A percentile compares a stretch with the other conserved stretches of the same genome.
phyloP scores from a whole-genome alignment of 2,797 vertebrate genomes.

The Tachyglossus aculeatus region DNA sequence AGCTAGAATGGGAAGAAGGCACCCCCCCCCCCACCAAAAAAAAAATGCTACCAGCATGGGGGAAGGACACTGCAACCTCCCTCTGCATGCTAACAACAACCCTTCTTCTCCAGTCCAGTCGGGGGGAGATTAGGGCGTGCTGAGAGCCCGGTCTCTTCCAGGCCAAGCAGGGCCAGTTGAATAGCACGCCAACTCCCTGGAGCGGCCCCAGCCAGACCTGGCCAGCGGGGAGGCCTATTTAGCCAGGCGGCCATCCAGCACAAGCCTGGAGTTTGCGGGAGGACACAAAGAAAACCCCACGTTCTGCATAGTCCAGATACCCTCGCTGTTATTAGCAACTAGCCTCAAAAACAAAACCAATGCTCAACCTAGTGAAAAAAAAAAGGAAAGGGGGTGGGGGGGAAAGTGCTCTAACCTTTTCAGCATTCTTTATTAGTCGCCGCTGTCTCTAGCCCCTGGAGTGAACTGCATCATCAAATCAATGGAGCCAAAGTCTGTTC shows the following conservation, averaged over 20 bases:
- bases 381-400: slow-evolving; percentile 38
- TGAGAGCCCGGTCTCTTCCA: background rate
- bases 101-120: too few species aligned
- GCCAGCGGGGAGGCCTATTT: background rate
- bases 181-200: too few species aligned
- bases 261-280: background rate
- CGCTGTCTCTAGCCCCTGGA: slow-evolving; percentile 55
- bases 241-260: background rate
- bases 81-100: too few species aligned
- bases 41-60: too few species aligned
- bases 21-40: too few species aligned
- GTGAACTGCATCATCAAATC: slow-evolving; percentile 70
- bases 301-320: slow-evolving; percentile 27
- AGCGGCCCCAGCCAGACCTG: background rate
- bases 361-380: background rate
- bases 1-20: too few species aligned
- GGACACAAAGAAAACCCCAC: slow-evolving; percentile 11
- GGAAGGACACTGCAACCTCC: too few species aligned
- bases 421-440: slow-evolving; percentile 69
- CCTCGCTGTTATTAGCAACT: slow-evolving; percentile 8
- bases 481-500: slow-evolving; percentile 63
- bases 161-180: background rate
- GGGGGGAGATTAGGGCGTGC: too few species aligned
- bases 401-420: slow-evolving; percentile 65
- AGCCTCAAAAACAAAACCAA: slow-evolving; percentile 21